Evolutionary conservation across 1,140 invertebrate genomes (phyloP).

Genomic region (Conopomorpha cramerella): DNA sequence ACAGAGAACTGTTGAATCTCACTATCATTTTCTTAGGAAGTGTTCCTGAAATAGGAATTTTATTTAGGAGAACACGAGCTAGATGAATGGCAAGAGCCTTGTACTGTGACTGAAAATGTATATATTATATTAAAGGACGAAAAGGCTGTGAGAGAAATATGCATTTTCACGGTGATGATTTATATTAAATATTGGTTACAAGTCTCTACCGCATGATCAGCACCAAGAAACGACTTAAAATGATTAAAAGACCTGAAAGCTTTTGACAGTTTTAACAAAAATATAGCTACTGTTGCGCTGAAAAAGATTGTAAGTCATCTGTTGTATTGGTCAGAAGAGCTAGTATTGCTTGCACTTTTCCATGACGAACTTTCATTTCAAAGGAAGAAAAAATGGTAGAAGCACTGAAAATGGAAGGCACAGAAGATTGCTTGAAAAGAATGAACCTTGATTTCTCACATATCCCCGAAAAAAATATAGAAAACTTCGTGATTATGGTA

Average conservation of each 20-base stretch:
- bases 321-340: too few species aligned
- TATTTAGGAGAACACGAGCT: slow-evolving; percentile 20
- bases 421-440: too few species aligned
- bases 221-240: too few species aligned
- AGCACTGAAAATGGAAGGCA: too few species aligned
- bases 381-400: too few species aligned
- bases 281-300: too few species aligned
- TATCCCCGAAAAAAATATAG: slow-evolving; percentile 11
- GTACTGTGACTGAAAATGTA: slow-evolving; percentile 38
- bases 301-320: too few species aligned
- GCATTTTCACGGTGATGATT: slow-evolving; percentile 15
- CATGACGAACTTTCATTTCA: too few species aligned
- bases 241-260: slow-evolving; percentile 13
- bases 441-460: too few species aligned
- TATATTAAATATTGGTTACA: slow-evolving; percentile 20
- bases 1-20: slow-evolving; percentile 17
- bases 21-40: slow-evolving; percentile 14
- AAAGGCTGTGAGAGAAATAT: slow-evolving; percentile 15
- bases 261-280: too few species aligned
- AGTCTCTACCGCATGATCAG: too few species aligned
- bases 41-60: slow-evolving; percentile 17
- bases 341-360: slow-evolving; percentile 20
- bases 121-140: slow-evolving; percentile 20
- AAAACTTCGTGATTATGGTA: slow-evolving; percentile 14
- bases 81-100: slow-evolving; percentile 40